phyloP scores from a whole-genome alignment of 1,140 invertebrate genomes.

The Caenorhabditis elegans region DNA sequence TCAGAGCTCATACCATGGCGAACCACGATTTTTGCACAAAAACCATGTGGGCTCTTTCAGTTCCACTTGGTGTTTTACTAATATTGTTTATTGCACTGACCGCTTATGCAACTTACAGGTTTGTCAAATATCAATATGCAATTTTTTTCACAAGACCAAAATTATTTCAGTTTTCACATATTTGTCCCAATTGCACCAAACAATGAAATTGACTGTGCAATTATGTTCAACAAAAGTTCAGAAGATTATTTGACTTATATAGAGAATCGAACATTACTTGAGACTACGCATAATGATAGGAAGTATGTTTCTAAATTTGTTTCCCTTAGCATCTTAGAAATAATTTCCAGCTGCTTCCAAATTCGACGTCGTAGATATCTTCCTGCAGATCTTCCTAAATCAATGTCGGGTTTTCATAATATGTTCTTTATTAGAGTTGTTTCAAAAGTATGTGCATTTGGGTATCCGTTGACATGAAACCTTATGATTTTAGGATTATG shows the following conservation, averaged over 20 bases:
- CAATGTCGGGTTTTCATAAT: not conserved
- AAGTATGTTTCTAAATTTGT: too few species aligned
- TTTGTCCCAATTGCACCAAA: not conserved
- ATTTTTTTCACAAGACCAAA: too few species aligned
- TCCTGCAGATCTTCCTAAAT: not conserved
- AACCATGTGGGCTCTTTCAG: not conserved
- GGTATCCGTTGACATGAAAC: too few species aligned
- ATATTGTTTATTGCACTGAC: not conserved
- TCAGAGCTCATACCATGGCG: too few species aligned
- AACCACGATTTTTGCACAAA: slow-evolving; percentile 3
- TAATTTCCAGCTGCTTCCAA: not conserved
- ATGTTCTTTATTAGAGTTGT: slow-evolving; percentile 1
- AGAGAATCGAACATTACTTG: not conserved
- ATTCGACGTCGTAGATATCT: not conserved
- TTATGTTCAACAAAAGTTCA: not conserved
- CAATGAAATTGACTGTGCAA: not conserved
- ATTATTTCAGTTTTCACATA: not conserved
- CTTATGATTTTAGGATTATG: slow-evolving; percentile 18
- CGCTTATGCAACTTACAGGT: slow-evolving; percentile 2
- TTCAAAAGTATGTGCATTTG: not conserved
- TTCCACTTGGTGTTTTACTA: not conserved
- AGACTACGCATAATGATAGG: not conserved
- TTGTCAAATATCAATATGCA: too few species aligned
- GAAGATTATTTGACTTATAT: not conserved
- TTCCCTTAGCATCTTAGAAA: too few species aligned